Base-by-base conservation (phyloP, 2,113 vertebrate genomes). In the Capra hircus region DNA sequence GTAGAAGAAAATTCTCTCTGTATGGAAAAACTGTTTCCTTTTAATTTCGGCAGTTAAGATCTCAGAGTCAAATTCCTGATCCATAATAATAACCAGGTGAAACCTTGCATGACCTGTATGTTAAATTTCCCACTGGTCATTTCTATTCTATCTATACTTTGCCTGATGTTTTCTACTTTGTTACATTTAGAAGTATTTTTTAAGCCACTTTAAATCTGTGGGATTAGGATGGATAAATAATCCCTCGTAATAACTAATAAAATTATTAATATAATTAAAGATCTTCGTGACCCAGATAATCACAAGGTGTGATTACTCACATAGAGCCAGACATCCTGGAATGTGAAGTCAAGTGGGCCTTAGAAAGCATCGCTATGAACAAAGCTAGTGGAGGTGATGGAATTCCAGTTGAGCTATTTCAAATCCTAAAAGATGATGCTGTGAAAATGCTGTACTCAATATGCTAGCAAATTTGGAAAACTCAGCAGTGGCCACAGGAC, bases 131-230 rank as follows among this genome's bases (percentile, higher is more conserved):
- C 60, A 89, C 13, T 33, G 52, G 36, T 92, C 71, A 62, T 30
- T 95, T 92, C 36, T 96, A 88, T 30, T 74, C 52, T 91, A 43
- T 59, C 82, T 91, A 21, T 27, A 90, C 30, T 95, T 74, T 91
- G 25, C 48, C 19, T 90, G 33, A 19, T 67, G 36, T 94, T 90
- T 92, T 94, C 87, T 82, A 80, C 25, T 90, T 92, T 94, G 80
- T 84, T 48, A 80, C 12, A 84, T 55, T 80, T 59, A 40, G n/a
- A 93, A 71, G 74, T 74, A 93, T 40, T 95, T 93, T 83, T 91
- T 52, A 95, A 94, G 50, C 45, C 84, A 88, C 27, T 80, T 94
- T 88, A 94, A 88, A 91, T 48, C n/a, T 96, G 21, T 97, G 48
- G 43, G 74, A 93, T 94, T 57, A 84, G n/a, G 15, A 88, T 5